Conservation (phyloP, 2,113 vertebrate genomes). For the Apaloderma vittatum region DNA sequence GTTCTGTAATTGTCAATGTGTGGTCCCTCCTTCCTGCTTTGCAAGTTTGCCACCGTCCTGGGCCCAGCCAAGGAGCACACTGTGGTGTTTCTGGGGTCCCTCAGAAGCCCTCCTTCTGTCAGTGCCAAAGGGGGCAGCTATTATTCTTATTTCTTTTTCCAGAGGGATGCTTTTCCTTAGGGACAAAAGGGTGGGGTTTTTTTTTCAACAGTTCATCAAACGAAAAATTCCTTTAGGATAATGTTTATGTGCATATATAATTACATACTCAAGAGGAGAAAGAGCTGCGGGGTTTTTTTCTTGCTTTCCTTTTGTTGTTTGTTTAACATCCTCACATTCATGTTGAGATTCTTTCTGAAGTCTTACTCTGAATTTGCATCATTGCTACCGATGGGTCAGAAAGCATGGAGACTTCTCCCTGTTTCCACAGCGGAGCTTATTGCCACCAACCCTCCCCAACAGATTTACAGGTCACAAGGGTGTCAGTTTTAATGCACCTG, state of each 20-base stretch:
- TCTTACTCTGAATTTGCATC: constrained; percentile 6
- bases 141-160: neutral
- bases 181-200: neutral
- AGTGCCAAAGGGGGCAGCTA: neutral
- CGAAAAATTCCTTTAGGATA: constrained; percentile 6
- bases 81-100: constrained; percentile 24
- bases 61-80: constrained; percentile 15
- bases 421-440: constrained; percentile 25
- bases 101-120: constrained; percentile 19
- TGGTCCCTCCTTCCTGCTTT: constrained; percentile 27
- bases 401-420: constrained; percentile 69
- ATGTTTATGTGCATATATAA: neutral
- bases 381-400: constrained; percentile 21
- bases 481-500: constrained; percentile 25
- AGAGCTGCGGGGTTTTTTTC: neutral
- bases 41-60: neutral
- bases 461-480: constrained; percentile 44
- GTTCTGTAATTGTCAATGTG: neutral
- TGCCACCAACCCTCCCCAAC: neutral
- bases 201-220: constrained; percentile 30
- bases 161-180: neutral
- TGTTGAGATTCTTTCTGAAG: constrained; percentile 6
- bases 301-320: constrained; percentile 25
- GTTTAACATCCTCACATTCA: constrained; percentile 33
- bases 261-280: constrained; percentile 6